Evolutionary conservation across 2,797 vertebrate genomes (phyloP).

Genomic region (Lycodopsis pacificus): DNA sequence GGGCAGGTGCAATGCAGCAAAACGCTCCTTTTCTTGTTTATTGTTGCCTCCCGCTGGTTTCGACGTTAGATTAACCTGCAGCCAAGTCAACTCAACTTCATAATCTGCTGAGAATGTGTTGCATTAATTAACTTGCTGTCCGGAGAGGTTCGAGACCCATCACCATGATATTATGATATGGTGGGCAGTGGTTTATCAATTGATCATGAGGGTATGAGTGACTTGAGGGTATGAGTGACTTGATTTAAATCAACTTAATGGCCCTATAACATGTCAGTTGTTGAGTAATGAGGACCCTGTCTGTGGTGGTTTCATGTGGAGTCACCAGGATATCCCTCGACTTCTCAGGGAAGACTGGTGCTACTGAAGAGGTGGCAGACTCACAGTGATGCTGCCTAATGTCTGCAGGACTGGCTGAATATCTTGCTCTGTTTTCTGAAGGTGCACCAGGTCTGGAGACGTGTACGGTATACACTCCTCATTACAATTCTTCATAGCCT

Average conservation of each 20-base stretch:
- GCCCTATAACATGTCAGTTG: neutral
- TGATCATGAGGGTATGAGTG: neutral
- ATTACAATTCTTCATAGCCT: constrained; percentile 11
- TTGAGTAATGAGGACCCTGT: constrained; percentile 41
- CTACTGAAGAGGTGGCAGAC: constrained; percentile 21
- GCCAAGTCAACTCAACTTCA: constrained; percentile 12
- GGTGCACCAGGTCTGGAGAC: neutral
- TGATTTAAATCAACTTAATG: neutral
- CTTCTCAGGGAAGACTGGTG: constrained; percentile 20
- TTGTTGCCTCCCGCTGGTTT: constrained; percentile 18
- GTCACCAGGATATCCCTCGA: constrained; percentile 30
- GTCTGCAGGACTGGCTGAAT: constrained; percentile 32
- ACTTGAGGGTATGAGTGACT: neutral
- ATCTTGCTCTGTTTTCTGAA: constrained; percentile 6
- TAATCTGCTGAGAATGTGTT: neutral
- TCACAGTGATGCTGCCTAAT: constrained; percentile 6
- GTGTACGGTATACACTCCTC: constrained; percentile 26
- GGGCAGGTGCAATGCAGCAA: constrained; percentile 84
- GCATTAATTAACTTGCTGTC: constrained; percentile 15
- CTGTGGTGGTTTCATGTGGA: constrained; percentile 10
- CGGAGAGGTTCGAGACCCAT: neutral
- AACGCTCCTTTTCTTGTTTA: constrained; percentile 38
- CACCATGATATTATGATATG: neutral
- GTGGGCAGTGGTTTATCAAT: neutral
- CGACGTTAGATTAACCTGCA: constrained; percentile 31